Evolutionary conservation across 2,888 invertebrate species (phyloP), one percentile per base, ranked within the genome.

Genomic region (Frankliniella fusca): DNA sequence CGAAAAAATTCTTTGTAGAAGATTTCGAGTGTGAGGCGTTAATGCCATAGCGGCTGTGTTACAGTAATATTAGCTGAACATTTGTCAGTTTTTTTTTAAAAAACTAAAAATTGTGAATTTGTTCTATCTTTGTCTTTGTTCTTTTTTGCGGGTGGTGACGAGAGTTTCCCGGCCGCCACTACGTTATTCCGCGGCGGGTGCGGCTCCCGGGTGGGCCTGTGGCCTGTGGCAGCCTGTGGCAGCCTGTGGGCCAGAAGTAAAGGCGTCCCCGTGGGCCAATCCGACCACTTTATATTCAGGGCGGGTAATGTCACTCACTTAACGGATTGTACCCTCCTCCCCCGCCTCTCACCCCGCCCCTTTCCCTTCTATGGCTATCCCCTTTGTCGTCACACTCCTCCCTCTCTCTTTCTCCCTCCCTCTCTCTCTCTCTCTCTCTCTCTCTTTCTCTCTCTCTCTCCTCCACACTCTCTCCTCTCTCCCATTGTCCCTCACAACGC

Each of bases 291-390:
- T 23, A 27, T 76, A 76, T 76, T 76, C 70, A 76, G 70, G 70
- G 27, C 70, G 70, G 70, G 70, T 76, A 76, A 76, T 76, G 70
- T 76, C 70, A 23, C 70, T 76, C 70, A 76, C 70, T 76, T 76
- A 76, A 76, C 70, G 70, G 70, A 23, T 27, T 76, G 70, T 27
- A 23, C 23, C 70, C 23, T 23, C 70, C 11, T 23, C 70, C 70
- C 18, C 70, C 70, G 23, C 70, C 70, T 23, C 70, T 5, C 70
- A 9, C 70, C 54, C 54, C 61, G 11, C 61, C 61, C 61, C 61
- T n/a, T 10, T 18, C 61, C 61, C 38, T 38, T 38, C 38, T 38
- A 38, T 38, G 38, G 61, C 61, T 18, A 18, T 61, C 38, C 38
- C 20, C 15, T 61, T 61, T 61, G 61, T 61, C 61, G n/a, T 61